A percentile compares a stretch with the other conserved stretches of the same genome.
phyloP scores from a whole-genome alignment of 2,888 invertebrate species.

The Sepioteuthis lessoniana region DNA sequence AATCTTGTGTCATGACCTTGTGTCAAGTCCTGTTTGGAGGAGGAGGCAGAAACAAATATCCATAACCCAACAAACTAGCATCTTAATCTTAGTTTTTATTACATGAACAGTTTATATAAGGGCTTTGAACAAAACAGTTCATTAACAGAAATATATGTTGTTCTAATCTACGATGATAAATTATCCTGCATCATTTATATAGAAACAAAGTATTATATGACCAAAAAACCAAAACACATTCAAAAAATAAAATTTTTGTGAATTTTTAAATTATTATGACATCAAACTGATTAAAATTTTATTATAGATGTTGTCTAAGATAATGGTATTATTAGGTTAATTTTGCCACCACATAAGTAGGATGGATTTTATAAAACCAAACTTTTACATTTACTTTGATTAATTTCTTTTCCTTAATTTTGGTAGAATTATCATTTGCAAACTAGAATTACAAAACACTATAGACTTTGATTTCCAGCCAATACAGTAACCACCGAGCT shows the following conservation, averaged over 20 bases:
- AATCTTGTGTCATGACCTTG: no score
- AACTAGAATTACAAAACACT: neutral
- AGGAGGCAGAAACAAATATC: no score
- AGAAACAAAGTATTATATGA: no score
- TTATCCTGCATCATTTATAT: no score
- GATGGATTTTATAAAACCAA: neutral
- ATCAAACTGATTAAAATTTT: neutral
- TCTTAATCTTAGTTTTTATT: no score
- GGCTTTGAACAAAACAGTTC: no score
- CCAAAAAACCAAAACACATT: neutral
- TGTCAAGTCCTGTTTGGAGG: no score
- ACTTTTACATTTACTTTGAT: neutral
- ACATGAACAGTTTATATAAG: no score
- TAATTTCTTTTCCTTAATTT: neutral
- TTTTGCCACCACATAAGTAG: neutral
- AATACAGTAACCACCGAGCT: constrained; percentile 4
- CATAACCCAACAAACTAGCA: no score
- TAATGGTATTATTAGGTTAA: neutral
- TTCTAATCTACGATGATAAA: no score
- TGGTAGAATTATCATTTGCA: neutral
- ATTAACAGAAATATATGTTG: no score
- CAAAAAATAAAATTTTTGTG: neutral
- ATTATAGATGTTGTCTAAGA: neutral
- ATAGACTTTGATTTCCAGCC: neutral
- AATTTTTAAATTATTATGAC: neutral